phyloP scores from a whole-genome alignment of 2,888 invertebrate genomes.

The Ferdinandea cuprea region DNA sequence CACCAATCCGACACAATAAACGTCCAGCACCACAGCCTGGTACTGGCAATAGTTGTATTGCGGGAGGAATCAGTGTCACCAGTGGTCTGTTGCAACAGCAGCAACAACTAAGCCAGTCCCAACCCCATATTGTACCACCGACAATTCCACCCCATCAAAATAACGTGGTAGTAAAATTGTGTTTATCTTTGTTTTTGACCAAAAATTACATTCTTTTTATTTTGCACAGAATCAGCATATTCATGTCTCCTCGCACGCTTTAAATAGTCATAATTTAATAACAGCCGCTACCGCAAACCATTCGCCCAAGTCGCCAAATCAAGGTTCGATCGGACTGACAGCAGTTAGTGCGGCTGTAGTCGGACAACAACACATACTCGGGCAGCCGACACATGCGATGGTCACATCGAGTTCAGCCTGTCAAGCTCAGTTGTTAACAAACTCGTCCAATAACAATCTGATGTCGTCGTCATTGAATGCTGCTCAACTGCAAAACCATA shows the following conservation, averaged over 20 bases:
- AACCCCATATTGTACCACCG: slow-evolving; percentile 82
- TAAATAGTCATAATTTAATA: slow-evolving; percentile 83
- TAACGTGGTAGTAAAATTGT: slow-evolving; percentile 78
- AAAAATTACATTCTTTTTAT: neutral
- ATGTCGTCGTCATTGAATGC: slow-evolving; percentile 83
- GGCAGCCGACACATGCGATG: slow-evolving; percentile 75
- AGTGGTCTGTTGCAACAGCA: slow-evolving; percentile 78
- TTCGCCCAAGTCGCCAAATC: slow-evolving; percentile 83
- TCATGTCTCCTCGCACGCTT: slow-evolving; percentile 83
- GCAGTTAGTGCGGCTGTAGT: slow-evolving; percentile 69
- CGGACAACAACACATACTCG: slow-evolving; percentile 81
- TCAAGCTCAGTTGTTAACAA: slow-evolving; percentile 77
- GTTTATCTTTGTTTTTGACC: neutral
- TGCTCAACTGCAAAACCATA: slow-evolving; percentile 78
- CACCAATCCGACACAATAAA: slow-evolving; percentile 83
- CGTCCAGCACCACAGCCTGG: slow-evolving; percentile 83
- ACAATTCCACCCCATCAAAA: slow-evolving; percentile 82
- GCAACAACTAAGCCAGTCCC: slow-evolving; percentile 82
- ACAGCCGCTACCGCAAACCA: slow-evolving; percentile 78
- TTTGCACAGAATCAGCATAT: slow-evolving; percentile 80
- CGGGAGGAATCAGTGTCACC: slow-evolving; percentile 73
- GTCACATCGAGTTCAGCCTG: slow-evolving; percentile 73
- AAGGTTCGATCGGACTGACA: slow-evolving; percentile 72
- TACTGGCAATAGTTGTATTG: slow-evolving; percentile 74
- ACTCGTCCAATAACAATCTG: slow-evolving; percentile 80